Base-by-base conservation (phyloP, 2,888 invertebrate genomes). In the Holacanthella duospinosa region DNA sequence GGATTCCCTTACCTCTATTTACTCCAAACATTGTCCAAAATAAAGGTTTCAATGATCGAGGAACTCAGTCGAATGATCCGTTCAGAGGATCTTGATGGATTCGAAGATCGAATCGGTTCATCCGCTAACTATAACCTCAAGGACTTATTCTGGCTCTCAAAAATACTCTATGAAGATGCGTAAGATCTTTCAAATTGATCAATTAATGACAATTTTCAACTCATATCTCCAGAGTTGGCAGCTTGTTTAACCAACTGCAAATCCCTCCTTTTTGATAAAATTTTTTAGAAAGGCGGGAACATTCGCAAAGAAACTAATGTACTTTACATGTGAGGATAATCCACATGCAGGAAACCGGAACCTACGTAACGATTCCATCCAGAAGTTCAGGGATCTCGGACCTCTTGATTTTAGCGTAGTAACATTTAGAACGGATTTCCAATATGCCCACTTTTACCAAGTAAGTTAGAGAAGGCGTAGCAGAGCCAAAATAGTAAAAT, bases 311-410 rank as follows among this genome's bases (percentile, higher is more conserved):
- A 69, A 70, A 53, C 62, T 71, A 1, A 66, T 71, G 59, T 67
- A 62, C 44, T 71, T 71, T 43, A 71, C 69, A 1, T 54, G 59
- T 29, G 67, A 71, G 21, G 71, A 71, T 53, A 63, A 64, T 55
- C 72, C 72, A 9, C 67, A 70, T 58, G 58, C 48, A 9, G 64
- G 56, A 2, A 63, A 68, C 28, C 26, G 62, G 0, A 64, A 66
- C 48, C 43, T 58, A 3, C 29, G 53, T 12, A 19, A 58, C 4
- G 69, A 68, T 61, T 65, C 63, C 4, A 53, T 66, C 2, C 43
- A 61, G 27, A 70, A 70, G 44, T 70, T 66, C 43, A 69, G 66
- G 44, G 72, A 72, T 61, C 56, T 72, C 24, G 70, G 71, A 21
- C 65, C 66, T 43, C 61, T 70, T 0, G 64, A 70, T n/a, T 64